Evolutionary conservation across 1,140 invertebrate genomes (phyloP), one percentile per base, ranked within the genome.

Genomic region (Drosophila setifemur): DNA sequence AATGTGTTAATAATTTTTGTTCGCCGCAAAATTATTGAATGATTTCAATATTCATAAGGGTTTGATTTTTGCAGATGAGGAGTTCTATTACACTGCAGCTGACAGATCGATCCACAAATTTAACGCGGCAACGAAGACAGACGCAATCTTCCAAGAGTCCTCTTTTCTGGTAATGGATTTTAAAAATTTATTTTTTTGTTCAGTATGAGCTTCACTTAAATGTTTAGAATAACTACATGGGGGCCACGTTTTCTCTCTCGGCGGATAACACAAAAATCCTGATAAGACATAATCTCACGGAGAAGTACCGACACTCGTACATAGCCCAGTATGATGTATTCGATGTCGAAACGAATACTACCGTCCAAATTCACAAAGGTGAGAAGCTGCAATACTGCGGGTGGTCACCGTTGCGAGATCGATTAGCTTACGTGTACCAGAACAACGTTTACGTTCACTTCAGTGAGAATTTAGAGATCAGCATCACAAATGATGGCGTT

Each of bases 361-460:
- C 73, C 23, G 70, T 92, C 11, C 70, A 89, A 8, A 87, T 88
- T 1, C 92, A 92, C 45, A 90, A 92, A 37, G 91, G 93, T 2
- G 90, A 91, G 18, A 92, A 91, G 31, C 73, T 95, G 11, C 94
- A 95, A 71, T 92, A 95, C 64, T 94, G 93, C 25, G 90, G 91
- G 0, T 97, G 96, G 96, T 93, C 94, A 0, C 95, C 95, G 0
- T 85, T 90, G 0, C 94, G 94, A 5, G 95, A 95, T 79, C 92
- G 92, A 1, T 83, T 96, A 33, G 93, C 95, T 9, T 96, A 95
- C 85, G 96, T 98, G 0, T 93, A 94, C 64, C 91, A 93, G 33
- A 97, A 97, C 87, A 95, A 98, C 85, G 94, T 98, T 72, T 92
- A 90, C 26, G 73, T 88, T 53, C 92, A 90, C 29, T 91, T 88